phyloP scores from a whole-genome alignment of 2,113 vertebrate species.

The Takifugu flavidus region DNA sequence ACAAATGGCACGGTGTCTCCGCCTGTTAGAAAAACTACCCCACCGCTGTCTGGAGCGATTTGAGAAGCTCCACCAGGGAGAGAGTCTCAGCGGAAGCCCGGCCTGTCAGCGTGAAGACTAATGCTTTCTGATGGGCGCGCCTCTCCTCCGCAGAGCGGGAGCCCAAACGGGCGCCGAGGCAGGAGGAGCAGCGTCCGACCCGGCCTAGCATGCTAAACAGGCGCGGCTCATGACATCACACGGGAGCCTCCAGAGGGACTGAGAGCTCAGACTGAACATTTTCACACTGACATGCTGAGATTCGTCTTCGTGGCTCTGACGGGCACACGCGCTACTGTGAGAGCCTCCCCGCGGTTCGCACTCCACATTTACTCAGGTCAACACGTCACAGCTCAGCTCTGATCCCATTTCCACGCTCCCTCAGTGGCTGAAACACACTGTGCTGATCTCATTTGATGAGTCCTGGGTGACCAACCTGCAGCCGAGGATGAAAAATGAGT shows the following conservation, averaged over 20 bases:
- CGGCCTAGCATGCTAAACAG: slow-evolving; percentile 24
- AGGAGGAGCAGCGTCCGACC: slow-evolving; percentile 33
- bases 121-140: slow-evolving; percentile 64
- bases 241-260: slow-evolving; percentile 36
- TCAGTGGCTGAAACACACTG: slow-evolving; percentile 33
- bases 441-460: slow-evolving; percentile 56
- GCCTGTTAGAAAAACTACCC: slow-evolving; percentile 56
- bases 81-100: slow-evolving; percentile 48
- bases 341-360: slow-evolving; percentile 32
- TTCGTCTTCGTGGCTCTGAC: slow-evolving; percentile 30
- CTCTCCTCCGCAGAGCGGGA: slow-evolving; percentile 41
- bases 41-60: slow-evolving; percentile 41
- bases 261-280: slow-evolving; percentile 20
- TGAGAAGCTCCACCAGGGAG: slow-evolving; percentile 43
- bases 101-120: slow-evolving; percentile 60
- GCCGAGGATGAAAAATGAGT: slow-evolving; percentile 37
- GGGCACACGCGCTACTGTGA: slow-evolving; percentile 22
- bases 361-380: slow-evolving; percentile 41
- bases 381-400: slow-evolving; percentile 39
- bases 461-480: slow-evolving; percentile 50
- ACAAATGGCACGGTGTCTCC: slow-evolving; percentile 49
- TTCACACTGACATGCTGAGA: slow-evolving; percentile 27
- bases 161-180: slow-evolving; percentile 39
- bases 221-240: not conserved
- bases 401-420: slow-evolving; percentile 44